These are phyloP conservation scores for Brachymystax lenok DNA, from an alignment of 2,797 vertebrate genomes.

Conservation along the genomic window DNA sequence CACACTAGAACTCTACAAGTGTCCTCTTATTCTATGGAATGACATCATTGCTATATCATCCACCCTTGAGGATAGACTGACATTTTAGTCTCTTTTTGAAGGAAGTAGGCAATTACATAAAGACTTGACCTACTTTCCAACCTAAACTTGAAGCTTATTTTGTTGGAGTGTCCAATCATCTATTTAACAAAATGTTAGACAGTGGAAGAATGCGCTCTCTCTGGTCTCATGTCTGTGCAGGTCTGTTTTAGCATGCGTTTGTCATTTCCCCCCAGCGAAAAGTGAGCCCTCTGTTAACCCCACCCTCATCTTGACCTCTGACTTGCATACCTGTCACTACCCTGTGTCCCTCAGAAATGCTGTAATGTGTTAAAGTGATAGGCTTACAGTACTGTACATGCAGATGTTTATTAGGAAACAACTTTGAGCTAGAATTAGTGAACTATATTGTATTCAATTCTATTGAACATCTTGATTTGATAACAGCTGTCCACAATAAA, in stretches of 20 bases:
- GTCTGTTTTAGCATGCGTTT: conserved; percentile 57
- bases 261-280: conserved; percentile 33
- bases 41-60: conserved; percentile 63
- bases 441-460: background rate
- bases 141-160: conserved; percentile 26
- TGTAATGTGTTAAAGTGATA: background rate
- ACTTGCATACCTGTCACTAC: conserved; percentile 3
- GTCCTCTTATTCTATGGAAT: conserved; percentile 59
- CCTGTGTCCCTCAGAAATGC: background rate
- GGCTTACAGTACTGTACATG: background rate
- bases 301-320: conserved; percentile 24
- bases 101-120: conserved; percentile 26
- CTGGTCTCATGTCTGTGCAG: conserved; percentile 57
- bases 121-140: conserved; percentile 12
- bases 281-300: conserved; percentile 8
- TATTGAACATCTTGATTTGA: background rate
- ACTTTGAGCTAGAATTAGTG: background rate
- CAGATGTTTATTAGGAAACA: background rate
- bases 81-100: conserved; percentile 15
- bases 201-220: conserved; percentile 52
- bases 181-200: conserved; percentile 45
- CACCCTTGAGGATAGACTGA: conserved; percentile 19
- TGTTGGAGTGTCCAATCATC: conserved; percentile 48
- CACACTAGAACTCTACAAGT: conserved; percentile 46
- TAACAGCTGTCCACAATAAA: background rate